Evolutionary conservation across 30 jellyfish, hydroid and myxozoan species (phyloP).

Genomic region (Aurelia sp.): DNA sequence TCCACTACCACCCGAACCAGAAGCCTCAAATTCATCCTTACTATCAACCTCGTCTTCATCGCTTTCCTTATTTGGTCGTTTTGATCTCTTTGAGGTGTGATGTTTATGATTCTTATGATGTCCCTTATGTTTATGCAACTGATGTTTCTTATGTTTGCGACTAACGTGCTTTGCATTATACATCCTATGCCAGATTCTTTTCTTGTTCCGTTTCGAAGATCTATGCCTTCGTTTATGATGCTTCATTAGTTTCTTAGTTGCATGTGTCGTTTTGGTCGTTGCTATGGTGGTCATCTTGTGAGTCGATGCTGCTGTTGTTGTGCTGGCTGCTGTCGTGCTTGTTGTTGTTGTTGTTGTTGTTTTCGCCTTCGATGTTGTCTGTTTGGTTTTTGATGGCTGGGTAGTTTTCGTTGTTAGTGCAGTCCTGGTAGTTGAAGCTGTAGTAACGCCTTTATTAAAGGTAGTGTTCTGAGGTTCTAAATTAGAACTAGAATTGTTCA

Average conservation of each 20-base stretch:
- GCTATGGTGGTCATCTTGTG: not conserved
- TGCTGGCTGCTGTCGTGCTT: not conserved
- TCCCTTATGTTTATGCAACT: not conserved
- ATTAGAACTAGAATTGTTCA: not conserved
- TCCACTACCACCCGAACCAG: constrained; percentile 41
- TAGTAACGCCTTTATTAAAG: not conserved
- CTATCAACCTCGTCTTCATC: not conserved
- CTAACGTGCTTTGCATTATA: not conserved
- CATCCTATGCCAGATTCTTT: not conserved
- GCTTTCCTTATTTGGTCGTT: not conserved
- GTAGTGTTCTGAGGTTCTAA: not conserved
- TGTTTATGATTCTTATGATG: not conserved
- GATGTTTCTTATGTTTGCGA: not conserved
- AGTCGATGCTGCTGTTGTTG: constrained; percentile 2
- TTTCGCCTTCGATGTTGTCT: constrained; percentile 11
- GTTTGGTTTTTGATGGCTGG: constrained; percentile 1
- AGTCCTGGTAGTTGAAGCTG: constrained; percentile 9
- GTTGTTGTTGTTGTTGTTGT: constrained; percentile 10
- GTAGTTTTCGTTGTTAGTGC: not conserved
- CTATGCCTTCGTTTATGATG: not conserved
- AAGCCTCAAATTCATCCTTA: not conserved
- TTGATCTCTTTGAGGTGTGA: not conserved
- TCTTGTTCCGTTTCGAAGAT: not conserved
- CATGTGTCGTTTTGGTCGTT: not conserved
- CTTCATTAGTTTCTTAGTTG: not conserved